Conservation (phyloP, 2,888 invertebrate species). For the Malthinus flaveolus region DNA sequence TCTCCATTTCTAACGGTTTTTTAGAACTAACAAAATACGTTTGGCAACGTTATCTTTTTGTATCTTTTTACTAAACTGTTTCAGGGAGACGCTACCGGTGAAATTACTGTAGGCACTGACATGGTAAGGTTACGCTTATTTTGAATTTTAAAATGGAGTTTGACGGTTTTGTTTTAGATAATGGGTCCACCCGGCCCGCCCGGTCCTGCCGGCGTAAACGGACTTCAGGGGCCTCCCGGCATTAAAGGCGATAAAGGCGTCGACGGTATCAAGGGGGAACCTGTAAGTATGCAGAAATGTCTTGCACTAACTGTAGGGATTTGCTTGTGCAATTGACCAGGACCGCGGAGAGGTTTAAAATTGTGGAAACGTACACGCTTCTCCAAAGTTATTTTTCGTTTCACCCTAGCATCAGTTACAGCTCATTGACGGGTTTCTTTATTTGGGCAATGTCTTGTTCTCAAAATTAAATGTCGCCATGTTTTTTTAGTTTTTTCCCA, state of each 20-base stretch:
- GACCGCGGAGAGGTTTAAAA: background rate
- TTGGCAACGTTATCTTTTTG: slow-evolving; percentile 41
- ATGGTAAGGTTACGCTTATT: slow-evolving; percentile 62
- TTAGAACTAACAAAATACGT: slow-evolving; percentile 4
- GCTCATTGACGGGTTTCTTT: too few species aligned
- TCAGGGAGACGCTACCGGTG: slow-evolving; percentile 81
- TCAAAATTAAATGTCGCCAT: too few species aligned
- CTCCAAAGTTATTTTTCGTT: background rate
- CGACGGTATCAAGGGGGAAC: slow-evolving; percentile 80
- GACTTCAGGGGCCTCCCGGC: slow-evolving; percentile 81
- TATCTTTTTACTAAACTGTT: slow-evolving; percentile 55
- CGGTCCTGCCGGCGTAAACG: slow-evolving; percentile 71
- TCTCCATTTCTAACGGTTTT: background rate
- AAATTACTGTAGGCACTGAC: slow-evolving; percentile 73
- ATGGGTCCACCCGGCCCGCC: slow-evolving; percentile 76
- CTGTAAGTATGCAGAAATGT: slow-evolving; percentile 60
- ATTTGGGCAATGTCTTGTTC: too few species aligned
- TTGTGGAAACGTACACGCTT: background rate
- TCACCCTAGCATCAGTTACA: too few species aligned
- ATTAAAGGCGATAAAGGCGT: slow-evolving; percentile 85
- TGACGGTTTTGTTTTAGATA: slow-evolving; percentile 48
- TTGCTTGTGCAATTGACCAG: background rate
- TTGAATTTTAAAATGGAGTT: background rate
- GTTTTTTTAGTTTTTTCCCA: too few species aligned
- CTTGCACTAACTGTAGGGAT: background rate